Evolutionary conservation across 2,113 vertebrate species (phyloP).

Genomic region (Rhombomys opimus): DNA sequence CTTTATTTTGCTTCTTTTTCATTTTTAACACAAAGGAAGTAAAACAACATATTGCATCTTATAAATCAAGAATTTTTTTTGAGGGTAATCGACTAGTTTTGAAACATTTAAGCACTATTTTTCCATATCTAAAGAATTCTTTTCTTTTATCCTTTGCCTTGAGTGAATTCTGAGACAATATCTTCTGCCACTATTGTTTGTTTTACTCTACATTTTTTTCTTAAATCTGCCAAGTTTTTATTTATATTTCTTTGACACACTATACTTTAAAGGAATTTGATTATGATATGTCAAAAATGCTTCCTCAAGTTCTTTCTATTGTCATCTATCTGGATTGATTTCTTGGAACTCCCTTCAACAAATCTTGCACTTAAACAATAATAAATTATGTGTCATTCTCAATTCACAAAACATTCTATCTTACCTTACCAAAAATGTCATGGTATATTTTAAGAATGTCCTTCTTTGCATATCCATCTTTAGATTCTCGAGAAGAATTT

Average conservation of each 20-base stretch:
- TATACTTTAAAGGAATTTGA: neutral
- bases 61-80: neutral
- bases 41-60: neutral
- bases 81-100: neutral
- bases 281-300: neutral
- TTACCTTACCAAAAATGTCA: constrained; percentile 36
- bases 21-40: neutral
- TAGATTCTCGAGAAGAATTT: neutral
- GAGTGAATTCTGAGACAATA: neutral
- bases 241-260: neutral
- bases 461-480: neutral
- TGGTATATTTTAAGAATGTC: neutral
- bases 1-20: neutral
- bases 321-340: constrained; percentile 39
- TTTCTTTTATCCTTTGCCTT: neutral
- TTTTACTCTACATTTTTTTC: neutral
- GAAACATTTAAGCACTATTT: neutral
- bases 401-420: neutral
- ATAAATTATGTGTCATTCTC: constrained; percentile 43
- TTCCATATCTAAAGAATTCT: too few species aligned
- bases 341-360: constrained; percentile 34
- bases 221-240: neutral
- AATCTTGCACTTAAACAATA: constrained; percentile 22
- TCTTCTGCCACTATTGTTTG: neutral
- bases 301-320: constrained; percentile 1